These are phyloP conservation scores for Myotis myotis DNA, from an alignment of 2,797 vertebrate species.

Conservation along the genomic window DNA sequence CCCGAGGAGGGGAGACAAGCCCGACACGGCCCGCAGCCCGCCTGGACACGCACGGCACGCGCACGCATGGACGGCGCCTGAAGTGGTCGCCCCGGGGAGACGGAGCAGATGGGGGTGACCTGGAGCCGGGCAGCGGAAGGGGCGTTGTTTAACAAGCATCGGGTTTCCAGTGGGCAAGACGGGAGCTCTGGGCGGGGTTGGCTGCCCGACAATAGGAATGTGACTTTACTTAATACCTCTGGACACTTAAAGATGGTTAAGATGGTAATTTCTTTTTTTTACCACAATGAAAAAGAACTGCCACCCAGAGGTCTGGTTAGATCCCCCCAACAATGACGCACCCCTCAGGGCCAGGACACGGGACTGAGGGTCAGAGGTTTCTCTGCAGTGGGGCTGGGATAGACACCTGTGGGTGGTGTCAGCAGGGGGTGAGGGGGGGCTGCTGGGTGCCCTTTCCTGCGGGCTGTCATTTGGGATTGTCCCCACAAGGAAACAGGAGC, in stretches of 20 bases:
- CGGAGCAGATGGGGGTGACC: background rate
- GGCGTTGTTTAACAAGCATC: too few species aligned
- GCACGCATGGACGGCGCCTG: too few species aligned
- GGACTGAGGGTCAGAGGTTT: background rate
- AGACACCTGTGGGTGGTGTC: background rate
- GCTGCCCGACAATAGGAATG: accelerated
- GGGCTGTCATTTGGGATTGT: background rate
- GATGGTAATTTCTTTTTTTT: background rate
- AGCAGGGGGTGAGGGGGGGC: background rate
- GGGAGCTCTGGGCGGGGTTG: background rate
- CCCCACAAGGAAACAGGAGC: background rate
- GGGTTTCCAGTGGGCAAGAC: background rate
- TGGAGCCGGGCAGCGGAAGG: accelerated
- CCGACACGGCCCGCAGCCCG: background rate
- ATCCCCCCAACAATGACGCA: background rate
- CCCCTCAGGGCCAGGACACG: background rate
- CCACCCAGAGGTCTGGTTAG: background rate
- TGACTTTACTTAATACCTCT: background rate
- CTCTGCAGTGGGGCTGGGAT: background rate
- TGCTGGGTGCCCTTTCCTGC: background rate
- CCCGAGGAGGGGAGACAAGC: background rate
- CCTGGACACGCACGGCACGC: too few species aligned
- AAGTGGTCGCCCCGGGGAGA: background rate
- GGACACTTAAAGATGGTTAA: background rate
- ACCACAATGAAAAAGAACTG: background rate